Conservation (phyloP, 2,888 invertebrate genomes). For the Cephus pygmeus region DNA sequence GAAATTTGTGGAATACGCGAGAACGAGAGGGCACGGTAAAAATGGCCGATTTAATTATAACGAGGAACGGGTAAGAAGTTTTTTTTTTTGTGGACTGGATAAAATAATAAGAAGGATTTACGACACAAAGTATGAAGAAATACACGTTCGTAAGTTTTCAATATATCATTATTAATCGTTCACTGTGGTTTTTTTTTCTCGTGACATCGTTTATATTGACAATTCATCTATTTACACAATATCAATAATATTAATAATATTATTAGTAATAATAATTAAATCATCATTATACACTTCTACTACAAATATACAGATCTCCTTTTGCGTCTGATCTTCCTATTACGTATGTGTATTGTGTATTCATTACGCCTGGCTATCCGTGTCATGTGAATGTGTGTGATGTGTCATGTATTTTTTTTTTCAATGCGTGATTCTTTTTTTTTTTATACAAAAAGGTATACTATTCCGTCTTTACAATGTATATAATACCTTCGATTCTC, state of each 20-base stretch:
- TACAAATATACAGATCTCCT: conserved; percentile 63
- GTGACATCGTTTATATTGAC: conserved; percentile 60
- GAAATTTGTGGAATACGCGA: background rate
- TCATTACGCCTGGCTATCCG: background rate
- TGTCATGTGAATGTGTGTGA: background rate
- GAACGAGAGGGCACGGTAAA: background rate
- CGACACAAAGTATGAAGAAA: background rate
- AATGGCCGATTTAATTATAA: background rate
- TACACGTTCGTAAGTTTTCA: conserved; percentile 34
- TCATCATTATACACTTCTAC: conserved; percentile 58
- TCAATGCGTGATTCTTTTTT: conserved; percentile 16
- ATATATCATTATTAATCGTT: conserved; percentile 64
- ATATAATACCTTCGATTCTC: background rate
- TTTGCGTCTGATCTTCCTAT: conserved; percentile 21
- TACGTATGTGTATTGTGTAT: background rate
- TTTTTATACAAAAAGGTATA: conserved; percentile 37
- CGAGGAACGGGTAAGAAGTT: background rate
- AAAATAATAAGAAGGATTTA: background rate
- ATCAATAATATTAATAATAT: conserved; percentile 41
- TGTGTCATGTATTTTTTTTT: conserved; percentile 31
- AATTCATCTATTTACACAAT: conserved; percentile 59
- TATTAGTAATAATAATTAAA: conserved; percentile 47
- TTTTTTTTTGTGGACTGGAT: too few species aligned
- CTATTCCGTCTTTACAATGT: conserved; percentile 51
- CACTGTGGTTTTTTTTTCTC: conserved; percentile 44